Evolutionary conservation across 2,797 vertebrate species (phyloP).

Genomic region (Varecia variegata): DNA sequence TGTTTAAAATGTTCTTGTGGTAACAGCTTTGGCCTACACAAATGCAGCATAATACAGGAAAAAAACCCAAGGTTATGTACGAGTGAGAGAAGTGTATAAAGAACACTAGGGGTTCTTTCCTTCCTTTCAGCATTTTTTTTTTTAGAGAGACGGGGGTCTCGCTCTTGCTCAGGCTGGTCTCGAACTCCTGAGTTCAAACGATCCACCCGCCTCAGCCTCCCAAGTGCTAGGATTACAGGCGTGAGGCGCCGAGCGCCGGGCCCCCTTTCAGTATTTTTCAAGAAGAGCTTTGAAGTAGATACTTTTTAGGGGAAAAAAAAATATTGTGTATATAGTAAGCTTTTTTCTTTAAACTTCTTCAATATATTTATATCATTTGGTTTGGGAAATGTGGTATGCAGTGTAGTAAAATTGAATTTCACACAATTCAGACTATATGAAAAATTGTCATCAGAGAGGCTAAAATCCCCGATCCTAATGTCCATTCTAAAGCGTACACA

Average conservation of each 20-base stretch:
- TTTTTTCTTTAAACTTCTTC: neutral
- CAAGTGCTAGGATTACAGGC: too few species aligned
- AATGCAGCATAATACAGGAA: neutral
- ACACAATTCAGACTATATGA: constrained; percentile 82
- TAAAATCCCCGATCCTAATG: constrained; percentile 80
- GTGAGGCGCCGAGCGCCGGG: too few species aligned
- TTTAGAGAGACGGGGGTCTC: too few species aligned
- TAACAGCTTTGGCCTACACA: neutral
- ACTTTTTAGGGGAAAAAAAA: neutral
- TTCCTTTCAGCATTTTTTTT: neutral
- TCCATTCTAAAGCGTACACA: constrained; percentile 83
- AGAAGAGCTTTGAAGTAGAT: neutral
- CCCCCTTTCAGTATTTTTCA: neutral
- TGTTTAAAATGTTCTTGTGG: neutral
- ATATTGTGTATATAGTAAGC: neutral
- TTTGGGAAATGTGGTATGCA: constrained; percentile 70
- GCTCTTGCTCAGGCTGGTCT: too few species aligned
- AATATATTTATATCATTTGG: constrained; percentile 76
- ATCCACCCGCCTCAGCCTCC: too few species aligned
- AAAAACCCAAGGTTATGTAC: neutral
- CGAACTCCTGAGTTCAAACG: too few species aligned
- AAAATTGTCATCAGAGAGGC: constrained; percentile 83
- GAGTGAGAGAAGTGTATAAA: neutral
- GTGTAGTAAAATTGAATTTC: too few species aligned
- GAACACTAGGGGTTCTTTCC: neutral